Conservation (phyloP, 2,797 vertebrate species). For the Cebuella pygmaea region DNA sequence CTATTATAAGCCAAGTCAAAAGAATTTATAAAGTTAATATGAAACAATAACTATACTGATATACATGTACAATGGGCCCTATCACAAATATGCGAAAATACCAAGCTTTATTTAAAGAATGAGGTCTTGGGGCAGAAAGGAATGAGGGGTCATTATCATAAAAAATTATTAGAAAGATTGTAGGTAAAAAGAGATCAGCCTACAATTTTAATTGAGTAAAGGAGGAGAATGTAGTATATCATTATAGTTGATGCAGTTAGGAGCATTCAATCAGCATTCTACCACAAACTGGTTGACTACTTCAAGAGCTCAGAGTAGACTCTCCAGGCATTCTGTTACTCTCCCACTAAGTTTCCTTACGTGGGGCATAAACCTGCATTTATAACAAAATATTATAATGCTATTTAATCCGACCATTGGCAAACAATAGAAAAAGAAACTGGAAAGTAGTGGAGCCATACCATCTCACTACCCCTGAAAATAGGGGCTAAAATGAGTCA, state of each 20-base stretch:
- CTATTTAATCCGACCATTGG: not conserved
- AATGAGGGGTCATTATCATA: not conserved
- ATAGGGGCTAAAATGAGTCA: conserved; percentile 47
- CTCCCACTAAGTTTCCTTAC: not conserved
- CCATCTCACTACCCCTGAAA: conserved; percentile 56
- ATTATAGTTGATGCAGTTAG: not conserved
- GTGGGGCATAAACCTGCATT: not conserved
- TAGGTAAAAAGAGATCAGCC: not conserved
- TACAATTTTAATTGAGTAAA: not conserved
- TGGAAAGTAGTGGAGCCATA: not conserved
- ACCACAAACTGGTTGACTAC: not conserved
- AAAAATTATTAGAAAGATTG: conserved; percentile 29
- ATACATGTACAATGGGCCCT: not conserved
- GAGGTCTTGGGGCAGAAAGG: not conserved
- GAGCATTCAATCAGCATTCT: not conserved
- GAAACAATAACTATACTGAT: conserved; percentile 20
- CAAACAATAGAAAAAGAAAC: not conserved
- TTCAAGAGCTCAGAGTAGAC: not conserved
- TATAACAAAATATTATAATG: not conserved
- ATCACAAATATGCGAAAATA: conserved; percentile 15
- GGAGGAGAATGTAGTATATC: not conserved
- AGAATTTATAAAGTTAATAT: conserved; percentile 46
- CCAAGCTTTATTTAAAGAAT: conserved; percentile 34
- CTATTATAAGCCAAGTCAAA: conserved; percentile 28
- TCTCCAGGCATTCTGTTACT: not conserved